These are phyloP conservation scores for Fringilla coelebs DNA, from an alignment of 2,797 vertebrate genomes.

Conservation along the genomic window DNA sequence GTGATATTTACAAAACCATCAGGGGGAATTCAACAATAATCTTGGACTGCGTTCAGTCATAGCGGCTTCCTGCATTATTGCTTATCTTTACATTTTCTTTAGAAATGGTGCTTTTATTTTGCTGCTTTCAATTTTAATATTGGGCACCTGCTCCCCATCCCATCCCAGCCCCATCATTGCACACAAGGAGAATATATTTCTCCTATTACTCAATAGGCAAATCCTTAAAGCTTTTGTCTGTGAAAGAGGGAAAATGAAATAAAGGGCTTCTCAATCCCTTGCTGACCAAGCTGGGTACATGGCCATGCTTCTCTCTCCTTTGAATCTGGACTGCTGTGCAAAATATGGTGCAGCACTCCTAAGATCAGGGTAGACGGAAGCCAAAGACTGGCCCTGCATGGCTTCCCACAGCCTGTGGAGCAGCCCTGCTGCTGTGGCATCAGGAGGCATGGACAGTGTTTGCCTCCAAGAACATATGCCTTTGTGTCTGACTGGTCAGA, in stretches of 20 bases:
- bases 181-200: background rate
- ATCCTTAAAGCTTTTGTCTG: background rate
- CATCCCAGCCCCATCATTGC: background rate
- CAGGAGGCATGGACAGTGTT: background rate
- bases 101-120: background rate
- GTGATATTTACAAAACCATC: background rate
- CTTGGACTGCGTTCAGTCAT: background rate
- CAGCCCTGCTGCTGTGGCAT: accelerated
- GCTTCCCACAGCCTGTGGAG: background rate
- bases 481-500: background rate
- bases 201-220: background rate
- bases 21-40: background rate
- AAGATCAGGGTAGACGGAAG: background rate
- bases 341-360: background rate
- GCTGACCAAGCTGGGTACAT: background rate
- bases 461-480: background rate
- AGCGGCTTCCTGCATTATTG: background rate
- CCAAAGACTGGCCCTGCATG: background rate
- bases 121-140: background rate
- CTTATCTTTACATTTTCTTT: background rate
- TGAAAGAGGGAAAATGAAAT: background rate
- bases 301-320: background rate
- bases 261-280: background rate
- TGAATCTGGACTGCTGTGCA: background rate
- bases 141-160: too few species aligned